Evolutionary conservation across 2,888 invertebrate genomes (phyloP), one percentile per base, ranked within the genome.

Genomic region (Bhutanitis thaidina): DNA sequence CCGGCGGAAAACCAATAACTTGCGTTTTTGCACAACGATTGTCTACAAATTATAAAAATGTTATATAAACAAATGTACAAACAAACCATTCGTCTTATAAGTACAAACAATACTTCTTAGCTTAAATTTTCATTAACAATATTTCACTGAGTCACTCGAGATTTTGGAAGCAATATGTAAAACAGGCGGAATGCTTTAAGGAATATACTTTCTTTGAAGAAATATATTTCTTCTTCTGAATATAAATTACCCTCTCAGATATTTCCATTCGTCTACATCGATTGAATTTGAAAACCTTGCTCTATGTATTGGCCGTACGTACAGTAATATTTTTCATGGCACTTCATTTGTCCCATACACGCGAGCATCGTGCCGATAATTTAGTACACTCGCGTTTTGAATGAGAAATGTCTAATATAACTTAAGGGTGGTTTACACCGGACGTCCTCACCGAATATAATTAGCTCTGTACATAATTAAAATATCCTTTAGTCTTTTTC

Each of bases 161-260:
- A 1, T 8, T 49, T 41, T 12, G 25, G n/a, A 38, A 43, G 49
- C 15, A 32, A 38, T 8, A 30, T 43, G 12, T 43, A 32, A 43
- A 43, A 43, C 43, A 43, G 37, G 43, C 38, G 13, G 38, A 14
- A 25, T 32, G 30, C 16, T 49, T 27, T 27, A 29, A 35, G 41
- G 16, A n/a, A 16, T 41, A 25, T 40, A 48, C n/a, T 12, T n/a
- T 48, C 14, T 43, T 9, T 10, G 32, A 32, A 14, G 43, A 49
- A 49, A 49, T 49, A 49, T 12, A 43, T 49, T 43, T 43, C 43
- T 37, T 25, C 13, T 36, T 48, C 51, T 56, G 64, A 67, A 67
- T 67, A 67, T 67, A 64, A 63, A 67, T 65, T 60, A 59, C 61
- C 53, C 52, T 52, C 57, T 64, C 56, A 57, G 51, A 59, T 54